These are phyloP conservation scores for Mimachlamys varia DNA, from an alignment of 2,888 invertebrate species.

Conservation along the genomic window DNA sequence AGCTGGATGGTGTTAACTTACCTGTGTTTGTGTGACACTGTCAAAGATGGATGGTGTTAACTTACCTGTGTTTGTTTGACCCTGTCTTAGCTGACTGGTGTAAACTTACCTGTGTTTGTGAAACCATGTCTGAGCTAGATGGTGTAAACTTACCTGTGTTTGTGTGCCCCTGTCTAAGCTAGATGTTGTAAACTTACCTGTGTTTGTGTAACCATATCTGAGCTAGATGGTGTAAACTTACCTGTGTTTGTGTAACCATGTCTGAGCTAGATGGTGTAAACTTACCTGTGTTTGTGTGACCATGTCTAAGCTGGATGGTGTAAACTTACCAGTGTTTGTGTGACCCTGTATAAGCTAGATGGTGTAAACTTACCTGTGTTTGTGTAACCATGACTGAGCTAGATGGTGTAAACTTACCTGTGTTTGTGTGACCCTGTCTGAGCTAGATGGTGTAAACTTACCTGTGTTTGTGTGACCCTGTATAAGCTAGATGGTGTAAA, in stretches of 20 bases:
- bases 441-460: neutral
- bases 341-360: neutral
- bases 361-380: too few species aligned
- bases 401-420: too few species aligned
- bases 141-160: too few species aligned
- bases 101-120: conserved; percentile 30
- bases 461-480: conserved; percentile 11
- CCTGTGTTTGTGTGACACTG: conserved; percentile 5
- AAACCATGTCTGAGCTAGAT: neutral
- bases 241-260: neutral
- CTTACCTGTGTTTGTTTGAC: conserved; percentile 12
- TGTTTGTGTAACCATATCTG: neutral
- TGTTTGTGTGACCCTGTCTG: neutral
- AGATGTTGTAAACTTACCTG: too few species aligned
- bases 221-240: neutral
- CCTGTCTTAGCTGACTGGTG: neutral
- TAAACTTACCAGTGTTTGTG: too few species aligned
- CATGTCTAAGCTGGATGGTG: neutral
- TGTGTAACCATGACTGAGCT: neutral
- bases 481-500: neutral
- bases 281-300: conserved; percentile 22
- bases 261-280: neutral
- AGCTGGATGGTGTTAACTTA: neutral
- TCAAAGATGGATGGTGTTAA: neutral
- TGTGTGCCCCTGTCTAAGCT: neutral